A percentile compares a stretch with the other conserved stretches of the same genome.
Evolutionary conservation across 2,797 vertebrate species (phyloP).

Genomic region (Labroides dimidiatus): DNA sequence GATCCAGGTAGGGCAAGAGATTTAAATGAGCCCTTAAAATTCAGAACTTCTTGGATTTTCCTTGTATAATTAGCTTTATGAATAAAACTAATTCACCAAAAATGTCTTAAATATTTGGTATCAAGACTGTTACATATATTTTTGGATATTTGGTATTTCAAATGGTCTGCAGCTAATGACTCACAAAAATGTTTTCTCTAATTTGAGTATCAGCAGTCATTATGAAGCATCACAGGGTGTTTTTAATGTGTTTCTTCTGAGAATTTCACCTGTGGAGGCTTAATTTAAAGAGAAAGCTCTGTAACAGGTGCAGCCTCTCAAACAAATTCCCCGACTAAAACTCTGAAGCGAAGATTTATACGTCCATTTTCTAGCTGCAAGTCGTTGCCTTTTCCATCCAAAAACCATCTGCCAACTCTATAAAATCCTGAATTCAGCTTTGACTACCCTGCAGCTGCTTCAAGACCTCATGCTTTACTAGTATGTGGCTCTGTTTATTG

Average conservation of each 20-base stretch:
- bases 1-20: too few relatives aligned
- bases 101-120: too few relatives aligned
- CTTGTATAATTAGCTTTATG: too few relatives aligned
- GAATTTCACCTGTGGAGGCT: neutral
- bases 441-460: constrained; percentile 6
- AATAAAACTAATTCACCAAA: too few relatives aligned
- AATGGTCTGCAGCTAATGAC: constrained; percentile 3
- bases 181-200: neutral
- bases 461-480: constrained; percentile 4
- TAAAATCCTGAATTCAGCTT: neutral
- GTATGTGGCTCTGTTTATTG: neutral
- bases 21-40: too few relatives aligned
- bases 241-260: constrained; percentile 1
- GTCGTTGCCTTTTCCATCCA: constrained; percentile 5
- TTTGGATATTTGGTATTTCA: neutral
- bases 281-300: neutral
- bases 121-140: too few relatives aligned
- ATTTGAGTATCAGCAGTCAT: neutral
- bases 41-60: too few relatives aligned
- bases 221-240: neutral
- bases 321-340: neutral
- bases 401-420: neutral
- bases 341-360: neutral
- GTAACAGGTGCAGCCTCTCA: neutral
- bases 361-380: neutral